A percentile compares a stretch with the other conserved stretches of the same genome.
Conservation (phyloP, 2,797 vertebrate species). For the Dallia pectoralis region DNA sequence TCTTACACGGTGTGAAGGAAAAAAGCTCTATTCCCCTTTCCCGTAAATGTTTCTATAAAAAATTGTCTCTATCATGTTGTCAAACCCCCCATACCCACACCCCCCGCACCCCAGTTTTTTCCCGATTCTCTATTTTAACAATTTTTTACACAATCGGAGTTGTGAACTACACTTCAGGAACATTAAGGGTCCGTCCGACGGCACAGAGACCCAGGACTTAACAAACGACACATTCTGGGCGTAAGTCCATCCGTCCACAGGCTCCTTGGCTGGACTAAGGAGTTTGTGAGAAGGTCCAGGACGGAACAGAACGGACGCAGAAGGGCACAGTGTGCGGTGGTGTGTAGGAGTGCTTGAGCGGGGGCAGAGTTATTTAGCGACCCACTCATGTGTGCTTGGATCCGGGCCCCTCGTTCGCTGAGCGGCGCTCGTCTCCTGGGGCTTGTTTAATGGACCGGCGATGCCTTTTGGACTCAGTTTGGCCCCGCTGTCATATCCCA, state of each 20-base stretch:
- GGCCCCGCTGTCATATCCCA: background rate
- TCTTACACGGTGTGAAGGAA: background rate
- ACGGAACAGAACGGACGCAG: slow-evolving; percentile 15
- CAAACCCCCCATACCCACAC: background rate
- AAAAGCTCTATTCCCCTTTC: background rate
- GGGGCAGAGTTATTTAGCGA: background rate
- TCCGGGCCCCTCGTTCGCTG: background rate
- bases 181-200: background rate
- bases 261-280: slow-evolving; percentile 8
- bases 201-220: slow-evolving; percentile 6
- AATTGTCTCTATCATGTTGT: background rate
- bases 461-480: background rate
- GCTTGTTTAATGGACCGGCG: background rate
- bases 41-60: too few relatives aligned
- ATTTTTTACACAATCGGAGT: background rate
- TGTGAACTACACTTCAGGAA: background rate
- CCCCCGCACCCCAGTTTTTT: too few relatives aligned
- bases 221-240: background rate
- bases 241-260: background rate
- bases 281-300: slow-evolving; percentile 5
- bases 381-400: background rate
- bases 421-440: slow-evolving; percentile 21
- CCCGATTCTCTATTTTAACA: background rate
- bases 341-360: background rate
- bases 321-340: slow-evolving; percentile 33